Conservation (phyloP, 2,797 vertebrate genomes). For the Hippocampus kuda region DNA sequence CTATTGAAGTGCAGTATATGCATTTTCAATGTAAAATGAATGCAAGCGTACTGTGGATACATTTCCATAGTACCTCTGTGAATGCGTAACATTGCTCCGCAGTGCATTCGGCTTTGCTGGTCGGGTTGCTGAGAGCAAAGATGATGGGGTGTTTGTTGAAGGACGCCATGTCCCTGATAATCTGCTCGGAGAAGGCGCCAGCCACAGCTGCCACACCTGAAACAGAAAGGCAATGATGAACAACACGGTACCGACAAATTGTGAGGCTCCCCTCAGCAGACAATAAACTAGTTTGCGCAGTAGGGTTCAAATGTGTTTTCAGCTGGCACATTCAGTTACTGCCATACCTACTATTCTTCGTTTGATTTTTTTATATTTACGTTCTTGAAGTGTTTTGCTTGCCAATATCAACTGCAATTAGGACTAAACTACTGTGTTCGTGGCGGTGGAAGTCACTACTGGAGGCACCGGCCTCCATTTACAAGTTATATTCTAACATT, state of each 20-base stretch:
- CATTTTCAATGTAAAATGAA: not conserved
- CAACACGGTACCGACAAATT: not conserved
- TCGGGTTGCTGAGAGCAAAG: slow-evolving; percentile 97
- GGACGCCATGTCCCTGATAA: slow-evolving; percentile 86
- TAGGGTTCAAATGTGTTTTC: not conserved
- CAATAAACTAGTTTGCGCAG: not conserved
- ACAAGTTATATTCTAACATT: not conserved
- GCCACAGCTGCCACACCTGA: slow-evolving; percentile 86
- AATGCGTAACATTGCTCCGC: slow-evolving; percentile 90
- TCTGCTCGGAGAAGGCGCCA: slow-evolving; percentile 84
- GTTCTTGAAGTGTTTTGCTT: not conserved
- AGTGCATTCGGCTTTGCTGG: slow-evolving; percentile 96
- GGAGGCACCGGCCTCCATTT: not conserved
- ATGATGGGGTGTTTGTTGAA: slow-evolving; percentile 86
- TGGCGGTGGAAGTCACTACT: not conserved
- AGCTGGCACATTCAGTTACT: not conserved
- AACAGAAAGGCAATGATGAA: not conserved
- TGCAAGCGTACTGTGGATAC: not conserved
- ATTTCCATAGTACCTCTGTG: slow-evolving; percentile 73
- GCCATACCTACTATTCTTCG: not conserved
- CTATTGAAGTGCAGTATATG: too few species aligned
- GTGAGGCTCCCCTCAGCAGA: not conserved
- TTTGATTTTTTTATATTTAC: not conserved
- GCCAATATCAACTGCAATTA: not conserved
- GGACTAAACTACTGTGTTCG: not conserved